A percentile compares a stretch with the other conserved stretches of the same genome.
phyloP scores from a whole-genome alignment of 2,113 vertebrate species.

The Pterocles orientalis region DNA sequence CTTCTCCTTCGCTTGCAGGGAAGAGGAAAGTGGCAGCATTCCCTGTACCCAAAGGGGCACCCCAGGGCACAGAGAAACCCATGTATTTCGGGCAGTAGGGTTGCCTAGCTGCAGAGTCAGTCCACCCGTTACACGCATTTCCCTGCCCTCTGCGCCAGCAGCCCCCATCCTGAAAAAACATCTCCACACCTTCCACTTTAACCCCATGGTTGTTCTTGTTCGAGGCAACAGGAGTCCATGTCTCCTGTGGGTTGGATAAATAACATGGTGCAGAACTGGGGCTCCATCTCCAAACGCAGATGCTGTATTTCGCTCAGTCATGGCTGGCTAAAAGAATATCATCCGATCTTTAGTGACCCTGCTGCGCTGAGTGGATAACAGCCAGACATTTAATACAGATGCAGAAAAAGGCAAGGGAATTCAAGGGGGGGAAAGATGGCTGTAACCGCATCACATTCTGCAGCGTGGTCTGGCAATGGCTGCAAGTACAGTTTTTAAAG shows the following conservation, averaged over 20 bases:
- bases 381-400: background rate
- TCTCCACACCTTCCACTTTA: background rate
- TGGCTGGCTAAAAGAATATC: background rate
- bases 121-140: accelerated
- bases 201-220: accelerated
- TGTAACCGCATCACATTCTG: background rate
- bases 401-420: background rate
- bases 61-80: accelerated
- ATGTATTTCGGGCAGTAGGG: accelerated
- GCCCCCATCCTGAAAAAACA: background rate
- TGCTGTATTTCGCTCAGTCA: background rate
- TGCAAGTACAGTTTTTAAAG: background rate
- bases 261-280: background rate
- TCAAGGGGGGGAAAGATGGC: background rate
- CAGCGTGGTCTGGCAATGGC: background rate
- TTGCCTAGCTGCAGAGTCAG: background rate
- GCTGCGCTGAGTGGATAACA: background rate
- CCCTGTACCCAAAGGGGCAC: background rate
- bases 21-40: background rate
- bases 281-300: accelerated
- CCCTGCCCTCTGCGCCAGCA: background rate
- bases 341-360: background rate
- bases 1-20: background rate
- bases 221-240: accelerated
- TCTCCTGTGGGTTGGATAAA: background rate